These are phyloP conservation scores for Cynocephalus volans DNA, from an alignment of 2,113 vertebrate species.

Conservation along the genomic window DNA sequence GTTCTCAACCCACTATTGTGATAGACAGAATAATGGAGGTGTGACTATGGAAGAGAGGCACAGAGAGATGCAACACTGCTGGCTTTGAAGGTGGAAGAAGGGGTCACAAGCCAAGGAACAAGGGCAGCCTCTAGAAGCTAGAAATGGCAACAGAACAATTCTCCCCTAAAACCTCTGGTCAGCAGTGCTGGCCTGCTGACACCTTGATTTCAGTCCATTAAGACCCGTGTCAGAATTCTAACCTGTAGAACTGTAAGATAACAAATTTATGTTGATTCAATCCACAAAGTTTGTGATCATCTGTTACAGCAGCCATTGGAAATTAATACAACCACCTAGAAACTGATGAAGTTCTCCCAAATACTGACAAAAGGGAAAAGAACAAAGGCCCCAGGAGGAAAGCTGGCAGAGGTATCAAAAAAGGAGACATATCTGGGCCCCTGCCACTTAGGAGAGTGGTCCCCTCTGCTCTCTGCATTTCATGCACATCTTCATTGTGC, in stretches of 20 bases:
- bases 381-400: neutral
- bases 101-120: neutral
- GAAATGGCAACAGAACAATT: neutral
- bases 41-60: neutral
- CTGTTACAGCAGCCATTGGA: neutral
- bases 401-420: fast-evolving
- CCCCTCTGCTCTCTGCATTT: neutral
- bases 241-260: neutral
- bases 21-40: neutral
- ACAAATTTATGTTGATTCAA: neutral
- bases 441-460: neutral
- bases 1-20: fast-evolving
- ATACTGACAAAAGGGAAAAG: neutral
- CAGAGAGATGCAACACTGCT: fast-evolving
- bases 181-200: neutral
- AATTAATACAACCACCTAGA: neutral
- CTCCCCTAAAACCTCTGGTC: neutral
- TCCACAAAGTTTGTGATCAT: neutral
- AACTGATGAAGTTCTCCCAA: neutral
- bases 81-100: neutral
- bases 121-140: neutral
- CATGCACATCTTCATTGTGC: fast-evolving
- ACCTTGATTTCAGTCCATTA: neutral
- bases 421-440: neutral
- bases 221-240: neutral